Conservation (phyloP, 1,140 invertebrate genomes). For the Physella acuta region DNA sequence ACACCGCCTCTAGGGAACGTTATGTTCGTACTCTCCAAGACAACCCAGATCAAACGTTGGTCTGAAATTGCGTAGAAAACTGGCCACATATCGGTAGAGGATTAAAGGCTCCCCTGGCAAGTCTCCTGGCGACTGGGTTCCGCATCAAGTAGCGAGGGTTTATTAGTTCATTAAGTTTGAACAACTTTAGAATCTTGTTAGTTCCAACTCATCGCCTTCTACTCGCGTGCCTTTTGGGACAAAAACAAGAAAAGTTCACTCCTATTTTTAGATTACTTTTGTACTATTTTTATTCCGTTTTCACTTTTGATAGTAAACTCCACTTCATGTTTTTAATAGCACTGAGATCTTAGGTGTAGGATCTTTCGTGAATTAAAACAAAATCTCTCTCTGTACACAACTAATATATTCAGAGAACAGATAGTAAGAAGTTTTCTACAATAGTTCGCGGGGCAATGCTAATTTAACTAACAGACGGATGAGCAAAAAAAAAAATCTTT, state of each 20-base stretch:
- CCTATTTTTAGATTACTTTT: not conserved
- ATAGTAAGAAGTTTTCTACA: too few relatives aligned
- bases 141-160: not conserved
- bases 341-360: not conserved
- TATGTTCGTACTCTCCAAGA: too few relatives aligned
- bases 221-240: not conserved
- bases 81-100: too few relatives aligned
- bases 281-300: not conserved
- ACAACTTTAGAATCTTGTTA: slow-evolving; percentile 20
- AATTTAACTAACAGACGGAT: too few relatives aligned
- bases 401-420: too few relatives aligned
- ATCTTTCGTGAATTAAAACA: not conserved
- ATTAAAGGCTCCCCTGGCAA: too few relatives aligned
- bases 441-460: too few relatives aligned
- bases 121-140: too few relatives aligned
- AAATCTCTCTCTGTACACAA: not conserved
- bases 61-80: too few relatives aligned
- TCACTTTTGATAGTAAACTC: not conserved
- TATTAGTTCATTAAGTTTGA: slow-evolving; percentile 24
- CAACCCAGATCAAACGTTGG: too few relatives aligned
- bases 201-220: slow-evolving; percentile 3
- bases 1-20: too few relatives aligned
- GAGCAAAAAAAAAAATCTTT: too few relatives aligned
- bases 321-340: not conserved
- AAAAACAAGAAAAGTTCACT: not conserved